phyloP scores from a whole-genome alignment of 2,888 invertebrate genomes.

The Thymelicus lineola region DNA sequence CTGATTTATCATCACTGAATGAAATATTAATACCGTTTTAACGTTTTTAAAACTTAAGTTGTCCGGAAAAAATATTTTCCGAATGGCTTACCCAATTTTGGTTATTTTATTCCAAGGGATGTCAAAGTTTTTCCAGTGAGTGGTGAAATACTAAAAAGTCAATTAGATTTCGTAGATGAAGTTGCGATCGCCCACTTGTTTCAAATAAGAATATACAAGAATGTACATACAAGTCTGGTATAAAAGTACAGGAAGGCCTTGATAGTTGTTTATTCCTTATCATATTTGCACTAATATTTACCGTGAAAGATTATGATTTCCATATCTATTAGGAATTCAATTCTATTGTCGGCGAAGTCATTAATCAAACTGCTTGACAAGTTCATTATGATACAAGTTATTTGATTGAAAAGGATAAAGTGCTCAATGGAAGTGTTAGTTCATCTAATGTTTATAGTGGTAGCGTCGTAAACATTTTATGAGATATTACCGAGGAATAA shows the following conservation, averaged over 20 bases:
- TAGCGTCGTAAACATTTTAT: conserved; percentile 23
- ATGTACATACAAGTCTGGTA: no score
- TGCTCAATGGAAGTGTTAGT: conserved; percentile 13
- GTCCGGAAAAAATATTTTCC: no score
- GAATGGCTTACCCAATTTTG: no score
- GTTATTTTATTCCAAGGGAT: no score
- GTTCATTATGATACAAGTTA: conserved; percentile 42
- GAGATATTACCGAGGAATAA: conserved; percentile 5
- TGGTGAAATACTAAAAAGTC: no score
- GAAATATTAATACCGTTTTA: no score
- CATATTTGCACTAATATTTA: conserved; percentile 16
- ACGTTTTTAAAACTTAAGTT: no score
- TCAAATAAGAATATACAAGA: background rate
- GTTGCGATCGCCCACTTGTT: background rate
- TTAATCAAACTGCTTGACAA: conserved; percentile 42
- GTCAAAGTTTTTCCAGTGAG: no score
- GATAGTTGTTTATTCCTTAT: conserved; percentile 7
- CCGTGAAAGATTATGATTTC: conserved; percentile 21
- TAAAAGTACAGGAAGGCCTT: background rate
- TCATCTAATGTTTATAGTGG: conserved; percentile 21
- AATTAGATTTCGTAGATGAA: background rate
- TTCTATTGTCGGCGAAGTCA: conserved; percentile 25
- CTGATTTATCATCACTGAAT: background rate
- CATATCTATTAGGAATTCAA: conserved; percentile 27
- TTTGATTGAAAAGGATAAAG: conserved; percentile 41